These are phyloP conservation scores for Brachionus rotundiformis DNA, from an alignment of 1,140 invertebrate genomes.

Conservation along the genomic window DNA sequence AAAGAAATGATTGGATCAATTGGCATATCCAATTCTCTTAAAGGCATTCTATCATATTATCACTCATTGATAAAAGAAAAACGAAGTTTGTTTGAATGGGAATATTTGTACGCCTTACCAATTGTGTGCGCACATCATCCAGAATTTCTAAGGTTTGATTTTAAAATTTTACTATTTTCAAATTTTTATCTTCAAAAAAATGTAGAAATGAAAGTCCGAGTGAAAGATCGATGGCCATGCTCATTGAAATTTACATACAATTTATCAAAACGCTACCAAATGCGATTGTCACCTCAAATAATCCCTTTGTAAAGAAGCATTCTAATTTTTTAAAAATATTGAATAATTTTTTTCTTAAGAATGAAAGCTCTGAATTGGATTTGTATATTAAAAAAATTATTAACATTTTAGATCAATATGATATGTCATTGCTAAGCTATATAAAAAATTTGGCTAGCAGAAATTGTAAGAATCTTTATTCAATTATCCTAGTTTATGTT, in stretches of 20 bases:
- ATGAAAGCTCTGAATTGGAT: conserved; percentile 41
- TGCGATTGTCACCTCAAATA: neutral
- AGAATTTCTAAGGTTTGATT: conserved; percentile 8
- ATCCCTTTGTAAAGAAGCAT: neutral
- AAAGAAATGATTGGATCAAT: conserved; percentile 40
- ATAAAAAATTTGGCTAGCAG: conserved; percentile 15
- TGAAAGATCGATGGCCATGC: conserved; percentile 41
- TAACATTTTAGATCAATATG: conserved; percentile 13
- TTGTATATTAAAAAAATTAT: conserved; percentile 6
- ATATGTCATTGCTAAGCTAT: neutral
- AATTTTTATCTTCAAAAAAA: neutral
- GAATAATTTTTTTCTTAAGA: neutral
- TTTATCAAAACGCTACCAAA: conserved; percentile 42
- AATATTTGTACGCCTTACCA: conserved; percentile 46
- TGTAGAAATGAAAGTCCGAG: conserved; percentile 45
- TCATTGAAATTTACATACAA: conserved; percentile 42
- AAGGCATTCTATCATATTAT: conserved; percentile 51
- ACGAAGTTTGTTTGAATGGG: conserved; percentile 25
- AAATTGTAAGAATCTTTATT: conserved; percentile 19
- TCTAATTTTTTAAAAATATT: neutral
- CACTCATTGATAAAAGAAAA: conserved; percentile 21
- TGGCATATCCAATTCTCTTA: conserved; percentile 32
- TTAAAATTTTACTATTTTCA: neutral
- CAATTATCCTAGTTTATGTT: neutral
- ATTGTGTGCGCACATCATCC: conserved; percentile 41